A percentile compares a stretch with the other conserved stretches of the same genome.
These are phyloP conservation scores for Micromussa lordhowensis DNA, from an alignment of 92 coral and sea anemone species.

Conservation along the genomic window DNA sequence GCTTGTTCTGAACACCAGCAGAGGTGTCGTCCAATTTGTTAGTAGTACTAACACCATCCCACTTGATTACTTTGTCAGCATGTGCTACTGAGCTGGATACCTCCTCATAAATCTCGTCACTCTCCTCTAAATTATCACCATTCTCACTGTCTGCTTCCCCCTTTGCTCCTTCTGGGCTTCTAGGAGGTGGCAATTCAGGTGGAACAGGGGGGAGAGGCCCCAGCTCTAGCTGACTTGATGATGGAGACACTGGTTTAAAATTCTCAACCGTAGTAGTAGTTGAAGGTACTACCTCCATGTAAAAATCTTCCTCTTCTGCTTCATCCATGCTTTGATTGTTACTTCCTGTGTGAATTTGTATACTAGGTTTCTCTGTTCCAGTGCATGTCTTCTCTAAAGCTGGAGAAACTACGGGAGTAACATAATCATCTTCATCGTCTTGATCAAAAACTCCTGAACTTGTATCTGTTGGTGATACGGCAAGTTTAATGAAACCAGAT, in stretches of 20 bases:
- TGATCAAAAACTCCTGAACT: constrained; percentile 84
- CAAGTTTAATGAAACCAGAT: constrained; percentile 85
- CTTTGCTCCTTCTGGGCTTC: constrained; percentile 41
- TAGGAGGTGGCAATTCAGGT: constrained; percentile 68
- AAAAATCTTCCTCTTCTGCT: constrained; percentile 54
- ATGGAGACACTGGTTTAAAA: constrained; percentile 20
- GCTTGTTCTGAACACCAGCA: constrained; percentile 14
- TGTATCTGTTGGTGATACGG: constrained; percentile 74
- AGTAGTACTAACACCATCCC: constrained; percentile 36
- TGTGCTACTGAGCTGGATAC: constrained; percentile 55
- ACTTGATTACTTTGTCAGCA: constrained; percentile 61
- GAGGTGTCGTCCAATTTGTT: not conserved
- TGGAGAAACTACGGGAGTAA: constrained; percentile 73
- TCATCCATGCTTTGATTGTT: constrained; percentile 38
- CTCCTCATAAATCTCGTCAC: constrained; percentile 82
- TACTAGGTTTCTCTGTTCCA: constrained; percentile 12
- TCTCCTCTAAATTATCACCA: constrained; percentile 52
- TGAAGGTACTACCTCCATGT: constrained; percentile 62
- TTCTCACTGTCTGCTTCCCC: constrained; percentile 47
- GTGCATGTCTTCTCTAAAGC: constrained; percentile 56
- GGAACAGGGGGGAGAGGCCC: constrained; percentile 91
- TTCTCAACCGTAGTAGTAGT: not conserved
- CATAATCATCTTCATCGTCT: constrained; percentile 86
- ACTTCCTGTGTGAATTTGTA: constrained; percentile 1
- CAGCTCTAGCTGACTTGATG: constrained; percentile 67